Conservation (phyloP, 2,888 invertebrate species). For the Argynnis bischoffii region DNA sequence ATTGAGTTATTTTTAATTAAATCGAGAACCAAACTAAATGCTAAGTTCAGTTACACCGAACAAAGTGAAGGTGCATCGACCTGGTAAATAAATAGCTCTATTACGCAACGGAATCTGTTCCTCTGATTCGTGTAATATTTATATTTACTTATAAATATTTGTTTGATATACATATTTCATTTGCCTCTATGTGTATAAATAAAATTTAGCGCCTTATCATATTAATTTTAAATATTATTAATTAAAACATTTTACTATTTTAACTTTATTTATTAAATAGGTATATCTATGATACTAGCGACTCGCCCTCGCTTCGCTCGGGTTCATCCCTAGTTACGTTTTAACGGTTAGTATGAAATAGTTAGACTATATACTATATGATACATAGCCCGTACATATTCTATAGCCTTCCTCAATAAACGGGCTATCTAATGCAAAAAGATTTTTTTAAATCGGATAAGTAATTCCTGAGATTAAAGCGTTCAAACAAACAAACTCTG, state of each 20-base stretch:
- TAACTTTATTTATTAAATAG: too few relatives aligned
- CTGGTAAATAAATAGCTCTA: slow-evolving; percentile 61
- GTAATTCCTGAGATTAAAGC: too few relatives aligned
- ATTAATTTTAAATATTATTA: not conserved
- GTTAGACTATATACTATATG: too few relatives aligned
- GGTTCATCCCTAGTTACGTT: too few relatives aligned
- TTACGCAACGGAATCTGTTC: slow-evolving; percentile 47
- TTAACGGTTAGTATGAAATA: too few relatives aligned
- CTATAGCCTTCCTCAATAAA: too few relatives aligned
- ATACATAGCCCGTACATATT: too few relatives aligned
- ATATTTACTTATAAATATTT: slow-evolving; percentile 45
- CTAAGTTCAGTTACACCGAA: slow-evolving; percentile 46
- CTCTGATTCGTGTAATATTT: slow-evolving; percentile 63
- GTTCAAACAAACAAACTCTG: too few relatives aligned
- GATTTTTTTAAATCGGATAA: too few relatives aligned
- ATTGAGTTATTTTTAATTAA: not conserved
- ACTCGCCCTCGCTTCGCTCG: too few relatives aligned
- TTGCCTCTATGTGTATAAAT: not conserved
- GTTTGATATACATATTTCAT: slow-evolving; percentile 41
- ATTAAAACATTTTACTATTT: not conserved
- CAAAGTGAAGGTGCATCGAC: slow-evolving; percentile 63
- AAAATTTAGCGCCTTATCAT: not conserved
- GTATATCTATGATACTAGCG: too few relatives aligned
- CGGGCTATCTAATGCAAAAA: too few relatives aligned
- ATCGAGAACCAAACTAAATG: slow-evolving; percentile 30